Conservation (phyloP, 2,113 vertebrate species). For the Turnix velox region DNA sequence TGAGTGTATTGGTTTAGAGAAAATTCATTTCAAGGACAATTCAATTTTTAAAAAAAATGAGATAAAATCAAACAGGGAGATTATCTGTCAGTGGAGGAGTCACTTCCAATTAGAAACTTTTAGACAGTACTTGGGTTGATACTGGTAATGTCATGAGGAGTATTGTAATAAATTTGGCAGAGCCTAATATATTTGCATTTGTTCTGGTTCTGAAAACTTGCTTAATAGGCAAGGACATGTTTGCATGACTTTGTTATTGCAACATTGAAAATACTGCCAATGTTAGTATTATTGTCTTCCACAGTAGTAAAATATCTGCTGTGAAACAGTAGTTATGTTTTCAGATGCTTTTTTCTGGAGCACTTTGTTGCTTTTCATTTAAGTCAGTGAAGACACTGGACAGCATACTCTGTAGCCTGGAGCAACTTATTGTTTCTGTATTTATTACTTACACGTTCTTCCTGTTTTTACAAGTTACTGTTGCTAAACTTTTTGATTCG, state of each 20-base stretch:
- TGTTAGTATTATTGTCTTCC: neutral
- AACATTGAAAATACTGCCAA: too few species aligned
- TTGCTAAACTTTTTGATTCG: neutral
- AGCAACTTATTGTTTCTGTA: neutral
- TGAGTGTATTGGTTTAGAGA: neutral
- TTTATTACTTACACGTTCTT: neutral
- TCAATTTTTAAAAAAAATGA: neutral
- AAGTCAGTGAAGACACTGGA: neutral
- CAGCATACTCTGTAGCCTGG: neutral
- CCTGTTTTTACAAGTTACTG: neutral
- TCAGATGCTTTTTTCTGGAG: neutral
- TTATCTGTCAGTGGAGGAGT: neutral
- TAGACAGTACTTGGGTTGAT: neutral
- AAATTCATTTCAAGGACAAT: slow-evolving; percentile 1
- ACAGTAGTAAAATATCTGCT: neutral
- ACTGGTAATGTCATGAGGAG: neutral
- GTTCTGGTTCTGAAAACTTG: neutral
- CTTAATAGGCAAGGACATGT: neutral
- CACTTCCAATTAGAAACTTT: neutral
- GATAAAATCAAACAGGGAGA: neutral
- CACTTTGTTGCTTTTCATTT: neutral
- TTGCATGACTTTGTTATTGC: neutral
- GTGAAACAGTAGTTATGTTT: neutral
- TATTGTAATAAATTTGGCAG: neutral
- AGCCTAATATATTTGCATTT: neutral